These are phyloP conservation scores for Gnathonemus longibarbis DNA, from an alignment of 2,113 vertebrate genomes.

Conservation along the genomic window DNA sequence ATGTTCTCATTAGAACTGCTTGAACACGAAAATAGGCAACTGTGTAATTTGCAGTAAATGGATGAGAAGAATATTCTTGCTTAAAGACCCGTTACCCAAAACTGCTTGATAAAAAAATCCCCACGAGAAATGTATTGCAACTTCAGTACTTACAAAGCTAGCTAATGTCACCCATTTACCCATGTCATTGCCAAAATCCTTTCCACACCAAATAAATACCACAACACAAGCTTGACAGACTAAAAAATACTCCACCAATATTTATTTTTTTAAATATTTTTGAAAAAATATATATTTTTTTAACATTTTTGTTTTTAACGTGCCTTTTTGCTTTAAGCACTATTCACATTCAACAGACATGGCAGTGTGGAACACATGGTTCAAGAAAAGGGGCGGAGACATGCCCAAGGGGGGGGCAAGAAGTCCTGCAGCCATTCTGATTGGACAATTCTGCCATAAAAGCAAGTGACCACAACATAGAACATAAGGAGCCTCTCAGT, in stretches of 20 bases:
- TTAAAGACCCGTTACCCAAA: neutral
- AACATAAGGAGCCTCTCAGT: neutral
- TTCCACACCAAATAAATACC: neutral
- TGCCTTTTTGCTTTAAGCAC: constrained; percentile 64
- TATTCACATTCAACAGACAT: constrained; percentile 78
- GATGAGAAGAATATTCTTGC: neutral
- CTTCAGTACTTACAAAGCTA: neutral
- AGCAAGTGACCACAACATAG: neutral
- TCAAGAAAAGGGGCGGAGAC: constrained; percentile 68
- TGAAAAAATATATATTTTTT: constrained; percentile 80
- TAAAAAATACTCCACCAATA: constrained; percentile 69
- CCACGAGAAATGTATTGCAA: neutral
- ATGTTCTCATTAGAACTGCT: neutral
- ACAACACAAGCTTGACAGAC: constrained; percentile 15
- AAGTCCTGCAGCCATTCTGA: constrained; percentile 57
- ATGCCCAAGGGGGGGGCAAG: constrained; percentile 53
- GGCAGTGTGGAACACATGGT: constrained; percentile 69
- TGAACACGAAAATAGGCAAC: neutral
- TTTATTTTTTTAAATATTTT: constrained; percentile 89
- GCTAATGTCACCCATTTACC: neutral
- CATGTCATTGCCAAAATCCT: neutral
- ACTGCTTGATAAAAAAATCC: neutral
- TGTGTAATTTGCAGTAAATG: neutral
- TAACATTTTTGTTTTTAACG: constrained; percentile 76
- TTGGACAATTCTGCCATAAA: constrained; percentile 47